These are phyloP conservation scores for Antigone vipio DNA, from an alignment of 2,113 vertebrate genomes.

Conservation along the genomic window DNA sequence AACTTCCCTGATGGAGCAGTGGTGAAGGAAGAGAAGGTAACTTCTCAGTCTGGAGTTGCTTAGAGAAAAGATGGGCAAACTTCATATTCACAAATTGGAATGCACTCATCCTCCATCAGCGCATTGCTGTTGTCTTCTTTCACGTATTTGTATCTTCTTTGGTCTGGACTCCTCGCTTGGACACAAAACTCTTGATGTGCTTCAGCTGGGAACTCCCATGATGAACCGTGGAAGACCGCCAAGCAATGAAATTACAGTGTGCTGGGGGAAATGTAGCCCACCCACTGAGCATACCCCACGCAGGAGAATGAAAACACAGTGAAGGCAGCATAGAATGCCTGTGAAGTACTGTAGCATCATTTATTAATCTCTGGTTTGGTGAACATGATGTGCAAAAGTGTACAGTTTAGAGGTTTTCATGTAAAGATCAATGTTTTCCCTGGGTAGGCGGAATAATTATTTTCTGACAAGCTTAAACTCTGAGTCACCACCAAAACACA, in stretches of 20 bases:
- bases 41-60: neutral
- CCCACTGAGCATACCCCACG: neutral
- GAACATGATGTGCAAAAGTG: neutral
- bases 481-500: neutral
- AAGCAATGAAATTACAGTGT: neutral
- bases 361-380: neutral
- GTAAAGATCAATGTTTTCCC: constrained; percentile 40
- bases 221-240: neutral
- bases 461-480: neutral
- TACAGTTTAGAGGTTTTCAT: constrained; percentile 10
- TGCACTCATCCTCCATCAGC: fast-evolving
- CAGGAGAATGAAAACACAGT: fast-evolving
- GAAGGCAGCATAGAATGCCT: neutral
- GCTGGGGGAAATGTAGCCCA: neutral
- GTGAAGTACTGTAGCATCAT: neutral
- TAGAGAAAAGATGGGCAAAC: neutral
- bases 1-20: neutral
- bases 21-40: neutral
- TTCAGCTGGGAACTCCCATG: neutral
- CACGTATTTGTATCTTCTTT: neutral
- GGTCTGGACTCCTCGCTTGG: neutral
- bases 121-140: neutral
- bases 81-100: neutral
- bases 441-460: neutral
- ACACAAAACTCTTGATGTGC: neutral